Conservation (phyloP, 1,140 invertebrate species). For the Aphelinus atriplicis region DNA sequence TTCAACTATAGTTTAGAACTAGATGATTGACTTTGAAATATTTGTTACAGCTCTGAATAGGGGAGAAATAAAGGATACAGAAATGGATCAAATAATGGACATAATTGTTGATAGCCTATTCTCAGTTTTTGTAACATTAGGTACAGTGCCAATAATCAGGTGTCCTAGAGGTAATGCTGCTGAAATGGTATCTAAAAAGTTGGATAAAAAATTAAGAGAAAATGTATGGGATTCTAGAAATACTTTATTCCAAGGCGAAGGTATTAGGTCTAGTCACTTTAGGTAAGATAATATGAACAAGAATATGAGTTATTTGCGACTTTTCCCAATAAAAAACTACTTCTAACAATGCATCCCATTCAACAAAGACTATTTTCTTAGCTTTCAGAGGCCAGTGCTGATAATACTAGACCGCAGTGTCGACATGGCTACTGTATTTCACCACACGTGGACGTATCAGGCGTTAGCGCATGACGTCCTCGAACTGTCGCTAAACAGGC, state of each 20-base stretch:
- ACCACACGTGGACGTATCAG: conserved; percentile 99
- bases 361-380: conserved; percentile 64
- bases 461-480: conserved; percentile 95
- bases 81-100: conserved; percentile 96
- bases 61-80: conserved; percentile 93
- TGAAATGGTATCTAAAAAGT: conserved; percentile 96
- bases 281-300: conserved; percentile 53
- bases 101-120: conserved; percentile 96
- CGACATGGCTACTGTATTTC: conserved; percentile 96
- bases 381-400: conserved; percentile 92
- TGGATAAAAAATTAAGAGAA: conserved; percentile 97
- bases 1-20: neutral
- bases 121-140: conserved; percentile 95
- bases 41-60: conserved; percentile 84
- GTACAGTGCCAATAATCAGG: conserved; percentile 94
- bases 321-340: too few relatives aligned
- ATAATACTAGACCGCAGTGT: conserved; percentile 94
- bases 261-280: conserved; percentile 77
- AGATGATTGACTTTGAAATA: conserved; percentile 6
- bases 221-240: conserved; percentile 97
- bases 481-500: conserved; percentile 88
- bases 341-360: too few relatives aligned
- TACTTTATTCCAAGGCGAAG: conserved; percentile 91
- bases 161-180: conserved; percentile 96
- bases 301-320: neutral